These are phyloP conservation scores for Nematolebias whitei DNA, from an alignment of 2,113 vertebrate species.

Conservation along the genomic window DNA sequence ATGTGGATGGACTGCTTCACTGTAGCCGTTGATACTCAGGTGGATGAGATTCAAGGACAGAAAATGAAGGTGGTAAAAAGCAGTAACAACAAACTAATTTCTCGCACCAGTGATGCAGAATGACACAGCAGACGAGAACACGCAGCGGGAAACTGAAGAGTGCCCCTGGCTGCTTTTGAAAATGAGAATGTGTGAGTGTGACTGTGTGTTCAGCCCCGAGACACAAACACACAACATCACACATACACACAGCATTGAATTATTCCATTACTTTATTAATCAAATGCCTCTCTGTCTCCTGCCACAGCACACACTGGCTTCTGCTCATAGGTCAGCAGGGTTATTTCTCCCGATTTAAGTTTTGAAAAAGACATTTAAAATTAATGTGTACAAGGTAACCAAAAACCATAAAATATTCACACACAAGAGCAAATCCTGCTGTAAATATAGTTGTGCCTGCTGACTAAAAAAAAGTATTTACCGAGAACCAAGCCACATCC, in stretches of 20 bases:
- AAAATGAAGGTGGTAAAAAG: slow-evolving; percentile 44
- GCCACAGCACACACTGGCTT: slow-evolving; percentile 18
- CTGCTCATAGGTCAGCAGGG: slow-evolving; percentile 20
- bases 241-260: slow-evolving; percentile 19
- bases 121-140: slow-evolving; percentile 24
- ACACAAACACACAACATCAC: slow-evolving; percentile 14
- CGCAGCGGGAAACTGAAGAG: slow-evolving; percentile 29
- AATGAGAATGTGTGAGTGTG: slow-evolving; percentile 24
- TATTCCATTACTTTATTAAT: slow-evolving; percentile 63
- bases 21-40: slow-evolving; percentile 34
- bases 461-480: slow-evolving; percentile 27
- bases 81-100: slow-evolving; percentile 57
- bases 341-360: background rate
- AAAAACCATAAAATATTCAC: background rate
- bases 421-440: slow-evolving; percentile 17
- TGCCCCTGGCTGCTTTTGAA: slow-evolving; percentile 26
- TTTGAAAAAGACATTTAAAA: slow-evolving; percentile 4
- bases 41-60: slow-evolving; percentile 41
- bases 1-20: slow-evolving; percentile 36
- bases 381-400: background rate
- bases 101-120: slow-evolving; percentile 61
- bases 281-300: slow-evolving; percentile 40
- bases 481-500: slow-evolving; percentile 18
- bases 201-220: slow-evolving; percentile 16
- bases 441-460: slow-evolving; percentile 11